Evolutionary conservation across 2,797 vertebrate genomes (phyloP).

Genomic region (Micrastur ruficollis): DNA sequence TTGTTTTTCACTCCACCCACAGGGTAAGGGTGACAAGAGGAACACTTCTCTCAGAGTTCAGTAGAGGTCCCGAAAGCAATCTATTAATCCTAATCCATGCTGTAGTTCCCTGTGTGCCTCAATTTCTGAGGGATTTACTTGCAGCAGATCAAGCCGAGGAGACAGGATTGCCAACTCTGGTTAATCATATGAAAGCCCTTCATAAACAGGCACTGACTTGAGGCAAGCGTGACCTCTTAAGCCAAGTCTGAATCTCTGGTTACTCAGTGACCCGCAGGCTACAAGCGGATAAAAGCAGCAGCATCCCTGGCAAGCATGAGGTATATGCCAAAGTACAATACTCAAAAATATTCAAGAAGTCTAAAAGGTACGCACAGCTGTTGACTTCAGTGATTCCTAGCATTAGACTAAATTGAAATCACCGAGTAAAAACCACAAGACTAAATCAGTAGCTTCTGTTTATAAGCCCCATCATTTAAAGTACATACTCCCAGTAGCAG

Average conservation of each 20-base stretch:
- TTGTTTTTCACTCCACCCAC: neutral
- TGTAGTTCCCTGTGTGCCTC: neutral
- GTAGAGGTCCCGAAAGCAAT: neutral
- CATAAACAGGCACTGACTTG: neutral
- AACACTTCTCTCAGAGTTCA: neutral
- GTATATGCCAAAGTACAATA: neutral
- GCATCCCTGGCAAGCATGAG: neutral
- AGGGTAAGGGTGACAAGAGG: neutral
- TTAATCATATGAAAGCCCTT: neutral
- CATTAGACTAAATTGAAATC: neutral
- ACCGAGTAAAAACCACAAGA: neutral
- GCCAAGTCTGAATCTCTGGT: neutral
- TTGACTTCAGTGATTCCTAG: neutral
- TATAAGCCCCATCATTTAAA: neutral
- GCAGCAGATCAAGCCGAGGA: neutral
- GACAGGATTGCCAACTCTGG: neutral
- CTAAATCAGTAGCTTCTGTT: neutral
- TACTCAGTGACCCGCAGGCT: neutral
- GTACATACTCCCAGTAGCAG: constrained; percentile 87
- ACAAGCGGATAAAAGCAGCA: neutral
- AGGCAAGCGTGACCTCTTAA: neutral
- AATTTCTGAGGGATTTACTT: neutral
- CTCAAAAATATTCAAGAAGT: neutral
- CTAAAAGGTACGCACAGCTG: neutral
- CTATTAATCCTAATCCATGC: neutral